Percentiles rank a stretch among this genome's conserved stretches.
phyloP scores from a whole-genome alignment of 2,113 vertebrate species.

The Pomatorhinus ruficollis region DNA sequence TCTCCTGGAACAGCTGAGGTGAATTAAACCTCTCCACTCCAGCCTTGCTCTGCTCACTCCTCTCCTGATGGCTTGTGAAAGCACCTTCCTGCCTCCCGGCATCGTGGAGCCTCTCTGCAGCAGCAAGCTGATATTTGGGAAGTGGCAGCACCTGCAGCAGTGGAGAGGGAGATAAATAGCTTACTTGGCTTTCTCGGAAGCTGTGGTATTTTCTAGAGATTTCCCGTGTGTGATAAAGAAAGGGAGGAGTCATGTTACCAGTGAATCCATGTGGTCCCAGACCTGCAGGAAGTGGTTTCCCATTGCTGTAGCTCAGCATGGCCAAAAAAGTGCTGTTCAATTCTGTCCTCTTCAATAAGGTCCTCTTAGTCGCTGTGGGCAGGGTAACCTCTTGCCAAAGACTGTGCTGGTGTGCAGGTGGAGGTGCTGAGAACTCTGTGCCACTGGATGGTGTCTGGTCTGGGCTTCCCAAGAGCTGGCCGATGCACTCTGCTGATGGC shows the following conservation, averaged over 20 bases:
- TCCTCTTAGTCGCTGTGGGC: not conserved
- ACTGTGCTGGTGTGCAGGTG: not conserved
- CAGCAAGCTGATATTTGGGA: not conserved
- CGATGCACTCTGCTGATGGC: not conserved
- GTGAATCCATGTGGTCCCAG: not conserved
- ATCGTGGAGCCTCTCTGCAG: not conserved
- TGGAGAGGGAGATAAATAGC: not conserved
- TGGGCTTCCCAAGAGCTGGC: not conserved
- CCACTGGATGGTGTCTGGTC: not conserved
- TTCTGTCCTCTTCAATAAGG: not conserved
- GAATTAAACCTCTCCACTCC: not conserved
- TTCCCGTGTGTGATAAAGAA: not conserved
- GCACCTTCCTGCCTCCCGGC: rapidly evolving
- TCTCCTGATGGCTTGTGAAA: not conserved
- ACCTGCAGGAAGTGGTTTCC: not conserved
- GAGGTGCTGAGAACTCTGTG: not conserved
- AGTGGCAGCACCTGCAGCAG: not conserved
- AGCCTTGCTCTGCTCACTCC: not conserved
- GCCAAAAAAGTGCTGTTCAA: not conserved
- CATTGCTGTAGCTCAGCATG: not conserved
- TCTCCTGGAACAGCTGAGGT: not conserved
- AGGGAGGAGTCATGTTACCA: not conserved
- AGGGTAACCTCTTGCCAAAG: not conserved
- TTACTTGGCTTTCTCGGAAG: not conserved
- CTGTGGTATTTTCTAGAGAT: not conserved